Evolutionary conservation across 2,797 vertebrate species (phyloP).

Genomic region (Cebuella pygmaea): DNA sequence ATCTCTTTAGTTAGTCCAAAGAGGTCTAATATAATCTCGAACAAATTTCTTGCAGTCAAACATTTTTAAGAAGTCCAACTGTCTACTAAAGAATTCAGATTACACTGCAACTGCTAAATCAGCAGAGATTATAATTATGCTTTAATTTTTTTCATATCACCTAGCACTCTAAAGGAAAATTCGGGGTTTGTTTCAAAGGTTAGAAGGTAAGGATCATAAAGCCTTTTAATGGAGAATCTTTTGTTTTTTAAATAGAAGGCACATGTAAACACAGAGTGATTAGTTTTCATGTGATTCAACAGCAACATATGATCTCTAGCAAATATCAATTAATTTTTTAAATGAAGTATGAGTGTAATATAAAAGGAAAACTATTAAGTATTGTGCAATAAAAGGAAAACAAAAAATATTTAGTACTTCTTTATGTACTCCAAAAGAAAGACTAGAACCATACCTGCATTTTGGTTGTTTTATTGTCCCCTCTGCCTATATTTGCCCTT

Average conservation of each 20-base stretch:
- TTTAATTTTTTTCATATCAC: not conserved
- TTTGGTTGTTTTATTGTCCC: not conserved
- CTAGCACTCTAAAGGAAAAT: not conserved
- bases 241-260: not conserved
- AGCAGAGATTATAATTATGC: not conserved
- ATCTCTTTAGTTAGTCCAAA: constrained; percentile 1
- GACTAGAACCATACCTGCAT: not conserved
- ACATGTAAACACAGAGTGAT: not conserved
- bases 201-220: not conserved
- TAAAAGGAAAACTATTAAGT: not conserved
- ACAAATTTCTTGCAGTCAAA: not conserved
- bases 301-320: not conserved
- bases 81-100: not conserved
- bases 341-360: not conserved
- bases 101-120: not conserved
- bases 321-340: not conserved
- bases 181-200: not conserved
- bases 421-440: not conserved
- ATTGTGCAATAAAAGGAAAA: not conserved
- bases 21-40: not conserved
- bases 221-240: not conserved
- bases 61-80: not conserved
- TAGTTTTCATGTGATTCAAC: not conserved
- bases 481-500: not conserved
- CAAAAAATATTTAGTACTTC: not conserved